phyloP scores from a whole-genome alignment of 2,888 invertebrate species.

The Keiferia lycopersicella region DNA sequence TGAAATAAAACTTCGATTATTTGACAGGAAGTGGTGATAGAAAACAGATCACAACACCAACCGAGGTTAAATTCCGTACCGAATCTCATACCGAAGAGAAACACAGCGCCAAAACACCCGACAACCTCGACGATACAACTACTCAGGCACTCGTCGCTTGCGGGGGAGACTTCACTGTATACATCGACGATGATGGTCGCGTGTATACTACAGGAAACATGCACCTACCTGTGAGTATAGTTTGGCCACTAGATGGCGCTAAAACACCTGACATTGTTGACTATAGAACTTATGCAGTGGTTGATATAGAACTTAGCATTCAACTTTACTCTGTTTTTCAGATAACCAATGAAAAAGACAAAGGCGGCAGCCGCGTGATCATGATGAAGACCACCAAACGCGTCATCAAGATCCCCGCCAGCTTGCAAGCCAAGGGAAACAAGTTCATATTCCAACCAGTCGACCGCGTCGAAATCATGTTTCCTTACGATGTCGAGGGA shows the following conservation, averaged over 20 bases:
- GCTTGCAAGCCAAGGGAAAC: slow-evolving; percentile 44
- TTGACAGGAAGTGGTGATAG: slow-evolving; percentile 82
- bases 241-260: no score
- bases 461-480: slow-evolving; percentile 68
- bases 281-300: no score
- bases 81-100: slow-evolving; percentile 54
- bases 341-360: slow-evolving; percentile 79
- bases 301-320: no score
- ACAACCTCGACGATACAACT: slow-evolving; percentile 44
- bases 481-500: slow-evolving; percentile 62
- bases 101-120: slow-evolving; percentile 48
- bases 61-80: slow-evolving; percentile 72
- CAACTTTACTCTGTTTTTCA: slow-evolving; percentile 73
- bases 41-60: slow-evolving; percentile 80
- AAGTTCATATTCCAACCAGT: slow-evolving; percentile 68
- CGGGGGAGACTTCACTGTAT: slow-evolving; percentile 90
- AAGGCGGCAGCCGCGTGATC: slow-evolving; percentile 81
- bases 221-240: slow-evolving; percentile 53
- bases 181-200: slow-evolving; percentile 83
- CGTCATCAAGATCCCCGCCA: slow-evolving; percentile 85
- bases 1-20: no score
- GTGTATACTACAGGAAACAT: slow-evolving; percentile 90
- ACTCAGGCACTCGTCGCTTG: slow-evolving; percentile 80
- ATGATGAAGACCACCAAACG: slow-evolving; percentile 87
- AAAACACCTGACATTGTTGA: no score